phyloP scores from a whole-genome alignment of 2,888 invertebrate genomes.

The Caenorhabditis japonica region DNA sequence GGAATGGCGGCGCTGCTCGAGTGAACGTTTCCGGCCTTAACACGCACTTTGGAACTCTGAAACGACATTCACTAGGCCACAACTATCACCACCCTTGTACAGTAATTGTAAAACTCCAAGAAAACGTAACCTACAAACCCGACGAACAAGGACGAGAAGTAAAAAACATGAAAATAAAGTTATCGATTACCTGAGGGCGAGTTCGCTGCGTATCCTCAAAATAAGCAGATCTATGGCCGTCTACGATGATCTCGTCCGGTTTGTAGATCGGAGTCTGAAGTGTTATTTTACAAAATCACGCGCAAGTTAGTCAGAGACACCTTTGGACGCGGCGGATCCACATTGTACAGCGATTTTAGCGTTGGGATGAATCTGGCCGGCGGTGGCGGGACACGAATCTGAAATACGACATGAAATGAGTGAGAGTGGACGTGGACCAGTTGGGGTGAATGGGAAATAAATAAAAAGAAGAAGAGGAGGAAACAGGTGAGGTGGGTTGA shows the following conservation, averaged over 20 bases:
- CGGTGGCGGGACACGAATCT: conserved; percentile 54
- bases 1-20: conserved; percentile 48
- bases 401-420: no score
- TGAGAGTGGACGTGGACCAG: conserved; percentile 22
- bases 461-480: not conserved
- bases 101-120: no score
- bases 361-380: conserved; percentile 49
- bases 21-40: conserved; percentile 43
- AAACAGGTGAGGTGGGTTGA: not conserved
- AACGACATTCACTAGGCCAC: not conserved
- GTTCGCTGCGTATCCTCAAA: conserved; percentile 59
- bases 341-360: conserved; percentile 29
- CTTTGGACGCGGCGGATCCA: conserved; percentile 37
- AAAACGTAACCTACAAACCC: no score
- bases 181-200: conserved; percentile 44
- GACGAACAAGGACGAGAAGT: no score
- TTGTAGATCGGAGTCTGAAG: conserved; percentile 51
- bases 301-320: not conserved
- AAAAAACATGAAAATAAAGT: not conserved
- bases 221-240: conserved; percentile 55
- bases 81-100: no score
- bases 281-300: not conserved
- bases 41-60: conserved; percentile 31
- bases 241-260: conserved; percentile 58
- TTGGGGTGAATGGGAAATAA: no score